Evolutionary conservation across 1,140 invertebrate genomes (phyloP).

Genomic region (Hydropsyche tenuis): DNA sequence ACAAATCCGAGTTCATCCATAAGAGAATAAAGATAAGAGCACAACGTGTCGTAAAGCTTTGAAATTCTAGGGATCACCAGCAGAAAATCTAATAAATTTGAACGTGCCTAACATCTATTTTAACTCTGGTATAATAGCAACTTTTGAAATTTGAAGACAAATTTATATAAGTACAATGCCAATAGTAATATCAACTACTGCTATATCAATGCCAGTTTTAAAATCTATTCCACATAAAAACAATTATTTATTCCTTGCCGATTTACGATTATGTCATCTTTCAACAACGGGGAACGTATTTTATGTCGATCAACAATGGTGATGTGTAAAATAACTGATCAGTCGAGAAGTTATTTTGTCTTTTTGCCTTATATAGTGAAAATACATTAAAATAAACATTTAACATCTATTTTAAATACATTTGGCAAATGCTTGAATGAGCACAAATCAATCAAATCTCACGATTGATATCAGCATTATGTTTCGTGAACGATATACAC

Average conservation of each 20-base stretch:
- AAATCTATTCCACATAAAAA: constrained; percentile 14
- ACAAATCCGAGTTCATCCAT: not conserved
- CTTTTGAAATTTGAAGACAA: constrained; percentile 26
- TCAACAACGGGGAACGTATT: not conserved
- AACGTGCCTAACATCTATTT: constrained; percentile 26
- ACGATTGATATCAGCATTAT: constrained; percentile 22
- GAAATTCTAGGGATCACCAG: constrained; percentile 6
- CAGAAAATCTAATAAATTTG: constrained; percentile 6
- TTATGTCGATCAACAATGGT: too few relatives aligned
- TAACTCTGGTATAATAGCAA: not conserved
- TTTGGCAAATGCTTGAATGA: constrained; percentile 31
- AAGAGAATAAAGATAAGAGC: constrained; percentile 17
- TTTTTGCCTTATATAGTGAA: constrained; percentile 8
- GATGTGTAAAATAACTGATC: constrained; percentile 1
- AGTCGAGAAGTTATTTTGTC: constrained; percentile 22
- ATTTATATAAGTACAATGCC: constrained; percentile 30
- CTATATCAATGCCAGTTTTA: constrained; percentile 1
- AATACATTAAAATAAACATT: not conserved
- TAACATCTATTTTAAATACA: constrained; percentile 31
- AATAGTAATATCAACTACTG: constrained; percentile 18
- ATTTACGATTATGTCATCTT: not conserved
- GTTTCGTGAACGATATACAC: constrained; percentile 4
- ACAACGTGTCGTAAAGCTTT: constrained; percentile 9
- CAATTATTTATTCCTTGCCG: constrained; percentile 6
- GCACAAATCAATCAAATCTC: constrained; percentile 13